Evolutionary conservation across 2,797 vertebrate genomes (phyloP).

Genomic region (Girardinus metallicus): DNA sequence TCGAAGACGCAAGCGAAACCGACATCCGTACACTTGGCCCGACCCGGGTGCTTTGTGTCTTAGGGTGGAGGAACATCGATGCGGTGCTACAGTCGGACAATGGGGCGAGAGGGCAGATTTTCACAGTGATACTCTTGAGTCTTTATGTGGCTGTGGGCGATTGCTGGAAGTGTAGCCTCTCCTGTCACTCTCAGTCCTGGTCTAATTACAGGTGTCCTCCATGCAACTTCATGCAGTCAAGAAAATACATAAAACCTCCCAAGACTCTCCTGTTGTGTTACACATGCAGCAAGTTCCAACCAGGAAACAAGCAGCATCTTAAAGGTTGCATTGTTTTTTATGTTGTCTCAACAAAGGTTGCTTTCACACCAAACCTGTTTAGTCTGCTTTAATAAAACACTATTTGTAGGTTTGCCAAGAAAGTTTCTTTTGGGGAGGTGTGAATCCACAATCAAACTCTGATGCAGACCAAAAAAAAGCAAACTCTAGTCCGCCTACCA

Average conservation of each 20-base stretch:
- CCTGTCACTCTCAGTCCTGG: conserved; percentile 45
- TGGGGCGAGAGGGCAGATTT: conserved; percentile 24
- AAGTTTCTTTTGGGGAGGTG: no score
- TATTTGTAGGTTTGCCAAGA: no score
- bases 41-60: conserved; percentile 66
- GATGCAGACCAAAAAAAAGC: no score
- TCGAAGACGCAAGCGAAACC: conserved; percentile 65
- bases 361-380: no score
- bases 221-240: neutral
- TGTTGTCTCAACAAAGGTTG: conserved; percentile 27
- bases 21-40: conserved; percentile 66
- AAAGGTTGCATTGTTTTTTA: conserved; percentile 27
- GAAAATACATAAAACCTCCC: conserved; percentile 16
- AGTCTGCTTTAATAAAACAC: no score
- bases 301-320: conserved; percentile 61
- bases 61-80: conserved; percentile 60
- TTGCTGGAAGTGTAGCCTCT: conserved; percentile 56
- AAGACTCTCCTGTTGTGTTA: conserved; percentile 45
- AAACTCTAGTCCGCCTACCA: no score
- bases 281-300: conserved; percentile 57
- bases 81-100: conserved; percentile 53
- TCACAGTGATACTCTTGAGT: conserved; percentile 27
- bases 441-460: no score
- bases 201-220: conserved; percentile 51
- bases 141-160: conserved; percentile 47